These are phyloP conservation scores for Octomys mimax DNA, from an alignment of 2,797 vertebrate species.

Conservation along the genomic window DNA sequence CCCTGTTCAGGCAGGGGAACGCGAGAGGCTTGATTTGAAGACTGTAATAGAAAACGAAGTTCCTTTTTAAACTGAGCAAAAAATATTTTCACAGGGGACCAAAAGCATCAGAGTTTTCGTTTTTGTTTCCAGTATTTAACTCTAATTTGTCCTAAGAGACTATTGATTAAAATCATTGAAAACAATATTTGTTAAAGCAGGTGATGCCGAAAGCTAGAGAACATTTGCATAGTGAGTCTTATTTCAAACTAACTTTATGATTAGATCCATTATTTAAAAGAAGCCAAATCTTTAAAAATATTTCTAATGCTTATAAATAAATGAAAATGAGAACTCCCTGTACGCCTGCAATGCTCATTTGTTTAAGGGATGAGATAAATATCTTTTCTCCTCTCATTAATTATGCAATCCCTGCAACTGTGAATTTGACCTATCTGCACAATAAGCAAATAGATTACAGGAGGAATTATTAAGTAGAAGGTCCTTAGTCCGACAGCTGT, in stretches of 20 bases:
- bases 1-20: conserved; percentile 1
- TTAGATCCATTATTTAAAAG: conserved; percentile 44
- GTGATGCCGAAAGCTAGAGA: conserved; percentile 25
- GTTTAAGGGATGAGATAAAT: conserved; percentile 63
- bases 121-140: conserved; percentile 19
- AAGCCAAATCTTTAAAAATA: conserved; percentile 45
- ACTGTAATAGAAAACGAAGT: conserved; percentile 51
- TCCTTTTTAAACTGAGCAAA: conserved; percentile 44
- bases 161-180: conserved; percentile 26
- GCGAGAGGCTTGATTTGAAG: conserved; percentile 57
- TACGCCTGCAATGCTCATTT: conserved; percentile 62
- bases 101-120: neutral
- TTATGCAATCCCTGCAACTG: conserved; percentile 55
- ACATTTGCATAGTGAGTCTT: conserved; percentile 42
- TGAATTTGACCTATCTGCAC: conserved; percentile 30
- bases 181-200: conserved; percentile 36
- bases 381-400: conserved; percentile 42
- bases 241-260: conserved; percentile 63
- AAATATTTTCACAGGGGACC: neutral
- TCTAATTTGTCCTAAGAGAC: conserved; percentile 35
- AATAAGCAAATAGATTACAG: conserved; percentile 48
- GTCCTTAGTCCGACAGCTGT: neutral
- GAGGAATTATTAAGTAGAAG: conserved; percentile 54
- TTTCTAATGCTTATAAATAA: conserved; percentile 57
- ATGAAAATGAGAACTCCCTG: conserved; percentile 47